Evolutionary conservation across 2,113 vertebrate species (phyloP).

Genomic region (Thymallus thymallus): DNA sequence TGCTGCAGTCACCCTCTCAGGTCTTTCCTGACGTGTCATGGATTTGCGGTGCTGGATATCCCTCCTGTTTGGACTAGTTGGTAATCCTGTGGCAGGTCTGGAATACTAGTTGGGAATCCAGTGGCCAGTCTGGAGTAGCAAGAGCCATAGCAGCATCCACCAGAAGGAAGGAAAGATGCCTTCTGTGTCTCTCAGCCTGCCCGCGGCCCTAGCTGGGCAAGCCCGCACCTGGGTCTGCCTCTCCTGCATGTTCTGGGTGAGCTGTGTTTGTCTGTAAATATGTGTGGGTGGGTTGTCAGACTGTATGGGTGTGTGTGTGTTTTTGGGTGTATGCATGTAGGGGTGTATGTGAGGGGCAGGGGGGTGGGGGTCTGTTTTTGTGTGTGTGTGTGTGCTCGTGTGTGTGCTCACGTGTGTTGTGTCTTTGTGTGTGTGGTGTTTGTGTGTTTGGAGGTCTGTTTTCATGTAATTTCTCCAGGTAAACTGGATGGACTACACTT

Average conservation of each 20-base stretch:
- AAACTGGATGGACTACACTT: background rate
- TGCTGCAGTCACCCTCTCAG: slow-evolving; percentile 29
- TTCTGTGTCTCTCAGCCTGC: slow-evolving; percentile 75
- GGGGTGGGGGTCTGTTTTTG: background rate
- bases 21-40: slow-evolving; percentile 58
- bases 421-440: background rate
- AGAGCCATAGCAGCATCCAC: slow-evolving; percentile 10
- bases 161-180: slow-evolving; percentile 66
- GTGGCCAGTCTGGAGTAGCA: slow-evolving; percentile 10
- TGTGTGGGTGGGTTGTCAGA: background rate
- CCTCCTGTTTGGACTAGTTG: slow-evolving; percentile 53
- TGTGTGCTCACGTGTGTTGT: background rate
- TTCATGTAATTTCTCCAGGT: background rate
- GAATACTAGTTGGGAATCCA: background rate
- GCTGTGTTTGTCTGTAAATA: slow-evolving; percentile 3
- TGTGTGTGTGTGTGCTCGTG: background rate
- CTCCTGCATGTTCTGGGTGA: slow-evolving; percentile 94
- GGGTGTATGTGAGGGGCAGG: background rate
- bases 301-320: background rate
- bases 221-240: slow-evolving; percentile 90
- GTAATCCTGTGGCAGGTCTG: slow-evolving; percentile 34
- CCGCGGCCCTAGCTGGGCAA: slow-evolving; percentile 60
- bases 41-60: slow-evolving; percentile 42
- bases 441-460: background rate
- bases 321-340: background rate